Conservation (phyloP, 2,113 vertebrate species). For the Carettochelys insculpta region DNA sequence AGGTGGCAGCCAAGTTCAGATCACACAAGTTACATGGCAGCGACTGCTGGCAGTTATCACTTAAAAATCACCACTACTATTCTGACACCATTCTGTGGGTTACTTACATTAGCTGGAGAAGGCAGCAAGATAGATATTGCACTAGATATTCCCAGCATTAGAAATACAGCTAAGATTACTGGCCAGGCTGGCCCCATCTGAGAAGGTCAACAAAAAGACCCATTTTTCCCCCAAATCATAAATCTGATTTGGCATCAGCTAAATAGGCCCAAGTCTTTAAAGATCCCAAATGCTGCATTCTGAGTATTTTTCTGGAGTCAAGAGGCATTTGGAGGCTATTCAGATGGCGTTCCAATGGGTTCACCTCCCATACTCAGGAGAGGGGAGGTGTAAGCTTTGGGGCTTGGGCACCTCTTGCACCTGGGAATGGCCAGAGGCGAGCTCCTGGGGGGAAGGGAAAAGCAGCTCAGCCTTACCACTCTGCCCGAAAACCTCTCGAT, state of each 20-base stretch:
- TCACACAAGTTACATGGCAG: conserved; percentile 21
- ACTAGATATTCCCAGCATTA: not conserved
- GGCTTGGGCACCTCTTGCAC: not conserved
- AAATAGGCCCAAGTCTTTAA: not conserved
- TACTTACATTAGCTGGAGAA: not conserved
- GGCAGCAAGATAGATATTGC: conserved; percentile 12
- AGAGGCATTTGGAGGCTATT: not conserved
- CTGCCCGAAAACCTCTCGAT: conserved; percentile 94
- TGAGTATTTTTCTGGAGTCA: not conserved
- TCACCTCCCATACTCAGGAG: no score
- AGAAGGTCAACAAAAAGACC: not conserved
- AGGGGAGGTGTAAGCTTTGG: not conserved
- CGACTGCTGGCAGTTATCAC: not conserved
- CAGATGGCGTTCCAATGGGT: not conserved
- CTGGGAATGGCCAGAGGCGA: no score
- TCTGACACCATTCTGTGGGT: not conserved
- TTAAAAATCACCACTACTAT: not conserved
- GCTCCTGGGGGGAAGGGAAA: no score
- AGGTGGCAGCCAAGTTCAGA: conserved; percentile 65
- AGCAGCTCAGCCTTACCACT: conserved; percentile 84
- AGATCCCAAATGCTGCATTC: not conserved
- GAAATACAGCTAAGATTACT: not conserved
- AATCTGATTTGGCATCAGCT: not conserved
- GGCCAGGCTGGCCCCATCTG: rapidly evolving
- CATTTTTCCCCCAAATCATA: not conserved